Percentiles rank a stretch among this genome's conserved stretches.
Conservation (phyloP, 2,888 invertebrate species). For the Rotaria magnacalcarata region DNA sequence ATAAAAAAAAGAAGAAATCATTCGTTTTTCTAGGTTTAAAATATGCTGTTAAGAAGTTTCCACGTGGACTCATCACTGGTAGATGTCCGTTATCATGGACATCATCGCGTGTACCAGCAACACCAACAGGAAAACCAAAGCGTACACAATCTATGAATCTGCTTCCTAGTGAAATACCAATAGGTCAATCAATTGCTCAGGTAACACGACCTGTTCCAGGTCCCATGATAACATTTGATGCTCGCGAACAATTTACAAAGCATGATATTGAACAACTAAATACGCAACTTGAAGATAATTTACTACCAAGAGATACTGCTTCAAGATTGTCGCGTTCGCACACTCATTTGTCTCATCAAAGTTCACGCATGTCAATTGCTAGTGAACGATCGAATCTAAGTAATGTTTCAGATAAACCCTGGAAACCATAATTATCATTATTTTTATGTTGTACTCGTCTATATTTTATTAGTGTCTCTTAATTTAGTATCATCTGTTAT, state of each 20-base stretch:
- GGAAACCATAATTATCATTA: conserved; percentile 34
- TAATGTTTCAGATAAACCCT: conserved; percentile 43
- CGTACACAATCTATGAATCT: background rate
- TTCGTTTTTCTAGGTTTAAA: conserved; percentile 52
- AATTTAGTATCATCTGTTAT: background rate
- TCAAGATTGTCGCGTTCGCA: conserved; percentile 31
- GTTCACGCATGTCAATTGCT: conserved; percentile 24
- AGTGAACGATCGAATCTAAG: conserved; percentile 39
- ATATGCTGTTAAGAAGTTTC: conserved; percentile 55
- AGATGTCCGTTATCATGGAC: conserved; percentile 49
- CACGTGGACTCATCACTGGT: conserved; percentile 56
- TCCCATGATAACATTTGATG: conserved; percentile 10
- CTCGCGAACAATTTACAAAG: conserved; percentile 40
- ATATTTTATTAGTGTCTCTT: background rate
- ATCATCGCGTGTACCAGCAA: background rate
- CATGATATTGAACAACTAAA: conserved; percentile 43
- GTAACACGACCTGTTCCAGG: background rate
- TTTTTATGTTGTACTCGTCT: background rate
- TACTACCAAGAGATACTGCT: conserved; percentile 14
- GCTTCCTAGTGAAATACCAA: background rate
- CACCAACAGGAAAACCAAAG: background rate
- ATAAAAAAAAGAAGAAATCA: too few relatives aligned
- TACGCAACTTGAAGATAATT: conserved; percentile 31
- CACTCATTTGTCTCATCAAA: conserved; percentile 10
- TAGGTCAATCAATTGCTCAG: background rate